phyloP scores from a whole-genome alignment of 1,140 invertebrate genomes.

The Lasioglossum baleicum region DNA sequence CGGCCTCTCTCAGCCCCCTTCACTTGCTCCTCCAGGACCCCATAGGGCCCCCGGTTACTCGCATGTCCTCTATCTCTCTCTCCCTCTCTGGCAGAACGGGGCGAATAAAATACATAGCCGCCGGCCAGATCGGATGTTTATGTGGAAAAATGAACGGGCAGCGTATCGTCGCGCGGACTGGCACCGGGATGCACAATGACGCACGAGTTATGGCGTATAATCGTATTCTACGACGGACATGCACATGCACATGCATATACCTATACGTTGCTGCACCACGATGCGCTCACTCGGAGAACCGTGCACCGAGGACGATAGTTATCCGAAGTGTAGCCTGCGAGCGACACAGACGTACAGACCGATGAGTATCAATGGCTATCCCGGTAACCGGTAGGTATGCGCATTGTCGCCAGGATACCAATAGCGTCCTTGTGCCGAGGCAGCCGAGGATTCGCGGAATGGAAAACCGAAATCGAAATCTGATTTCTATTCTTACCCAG shows the following conservation, averaged over 20 bases:
- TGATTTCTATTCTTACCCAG: slow-evolving; percentile 9
- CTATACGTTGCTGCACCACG: no score
- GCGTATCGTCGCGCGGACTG: slow-evolving; percentile 22
- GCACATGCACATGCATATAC: background rate
- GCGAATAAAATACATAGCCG: slow-evolving; percentile 31
- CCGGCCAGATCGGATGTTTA: slow-evolving; percentile 8
- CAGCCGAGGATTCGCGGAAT: background rate
- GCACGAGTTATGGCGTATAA: slow-evolving; percentile 47
- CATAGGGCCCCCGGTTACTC: background rate
- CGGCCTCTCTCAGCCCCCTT: background rate
- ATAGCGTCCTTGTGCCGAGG: slow-evolving; percentile 15
- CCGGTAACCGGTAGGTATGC: slow-evolving; percentile 39
- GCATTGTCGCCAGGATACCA: slow-evolving; percentile 38
- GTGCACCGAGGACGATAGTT: slow-evolving; percentile 40
- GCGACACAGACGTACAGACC: slow-evolving; percentile 45
- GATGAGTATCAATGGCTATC: slow-evolving; percentile 57
- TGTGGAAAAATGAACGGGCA: slow-evolving; percentile 12
- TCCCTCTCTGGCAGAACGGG: background rate
- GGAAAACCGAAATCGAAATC: slow-evolving; percentile 54
- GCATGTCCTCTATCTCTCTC: background rate
- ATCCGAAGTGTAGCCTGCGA: slow-evolving; percentile 40
- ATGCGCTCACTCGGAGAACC: background rate
- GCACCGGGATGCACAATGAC: slow-evolving; percentile 40
- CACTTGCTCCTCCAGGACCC: no score
- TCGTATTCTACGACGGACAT: slow-evolving; percentile 46